These are phyloP conservation scores for Priocnemis perturbator DNA, from an alignment of 2,888 invertebrate genomes.

Conservation along the genomic window DNA sequence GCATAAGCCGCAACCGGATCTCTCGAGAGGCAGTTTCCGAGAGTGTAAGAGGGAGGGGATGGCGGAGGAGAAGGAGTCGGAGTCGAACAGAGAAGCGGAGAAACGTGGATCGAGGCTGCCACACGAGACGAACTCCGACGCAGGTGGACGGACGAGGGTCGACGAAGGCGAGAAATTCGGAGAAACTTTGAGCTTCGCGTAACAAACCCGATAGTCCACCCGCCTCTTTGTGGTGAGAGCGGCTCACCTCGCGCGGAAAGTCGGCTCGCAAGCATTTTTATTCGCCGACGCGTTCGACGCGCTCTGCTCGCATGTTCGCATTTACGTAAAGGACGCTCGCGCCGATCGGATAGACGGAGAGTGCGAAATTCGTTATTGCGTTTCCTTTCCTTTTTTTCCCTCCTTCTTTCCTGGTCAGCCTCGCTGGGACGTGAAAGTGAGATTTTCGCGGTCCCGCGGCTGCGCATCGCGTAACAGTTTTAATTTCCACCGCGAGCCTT, in stretches of 20 bases:
- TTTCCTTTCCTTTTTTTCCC: no score
- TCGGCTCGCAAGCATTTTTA: neutral
- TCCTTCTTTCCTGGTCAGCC: no score
- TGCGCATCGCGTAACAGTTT: no score
- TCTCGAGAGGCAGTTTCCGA: constrained; percentile 39
- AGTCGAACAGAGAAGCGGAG: neutral
- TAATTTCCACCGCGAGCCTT: no score
- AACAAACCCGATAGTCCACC: neutral
- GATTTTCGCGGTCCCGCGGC: no score
- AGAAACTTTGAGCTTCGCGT: constrained; percentile 40
- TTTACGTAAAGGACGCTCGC: no score
- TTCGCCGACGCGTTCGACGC: neutral
- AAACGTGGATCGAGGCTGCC: neutral
- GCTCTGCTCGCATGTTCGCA: no score
- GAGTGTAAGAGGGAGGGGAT: constrained; percentile 18
- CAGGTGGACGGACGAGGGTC: neutral
- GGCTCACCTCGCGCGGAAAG: neutral
- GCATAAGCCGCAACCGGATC: constrained; percentile 56
- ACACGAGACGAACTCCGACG: neutral
- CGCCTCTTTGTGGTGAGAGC: neutral
- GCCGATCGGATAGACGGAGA: no score
- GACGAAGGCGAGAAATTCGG: constrained; percentile 27
- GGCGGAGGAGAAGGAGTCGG: neutral
- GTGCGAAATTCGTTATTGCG: no score
- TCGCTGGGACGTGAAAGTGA: no score